Evolutionary conservation across 2,888 invertebrate genomes (phyloP).

Genomic region (Athripsodes cinereus): DNA sequence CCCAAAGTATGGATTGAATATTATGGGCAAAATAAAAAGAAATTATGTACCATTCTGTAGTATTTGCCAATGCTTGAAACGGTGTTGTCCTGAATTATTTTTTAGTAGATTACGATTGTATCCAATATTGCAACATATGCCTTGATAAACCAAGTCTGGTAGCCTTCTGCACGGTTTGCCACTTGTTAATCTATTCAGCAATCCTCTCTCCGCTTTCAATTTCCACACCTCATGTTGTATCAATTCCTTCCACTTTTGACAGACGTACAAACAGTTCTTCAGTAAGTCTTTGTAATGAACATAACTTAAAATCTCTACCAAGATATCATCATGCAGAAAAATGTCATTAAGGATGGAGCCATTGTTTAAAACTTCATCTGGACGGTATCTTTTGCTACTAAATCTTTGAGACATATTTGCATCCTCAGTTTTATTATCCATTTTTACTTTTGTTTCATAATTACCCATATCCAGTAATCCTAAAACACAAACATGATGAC

Average conservation of each 20-base stretch:
- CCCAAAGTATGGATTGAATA: too few relatives aligned
- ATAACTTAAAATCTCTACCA: slow-evolving; percentile 40
- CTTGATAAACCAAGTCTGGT: slow-evolving; percentile 40
- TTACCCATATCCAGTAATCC: too few relatives aligned
- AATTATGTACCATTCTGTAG: slow-evolving; percentile 28
- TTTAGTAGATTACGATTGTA: slow-evolving; percentile 45
- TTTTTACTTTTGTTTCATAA: too few relatives aligned
- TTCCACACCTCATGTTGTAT: slow-evolving; percentile 40
- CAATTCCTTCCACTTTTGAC: slow-evolving; percentile 45
- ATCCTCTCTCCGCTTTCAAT: slow-evolving; percentile 34
- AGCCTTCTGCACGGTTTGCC: slow-evolving; percentile 31
- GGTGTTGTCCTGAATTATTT: slow-evolving; percentile 45
- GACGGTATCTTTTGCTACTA: slow-evolving; percentile 3
- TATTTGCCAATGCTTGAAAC: slow-evolving; percentile 39
- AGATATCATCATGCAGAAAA: slow-evolving; percentile 45
- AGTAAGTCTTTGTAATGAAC: slow-evolving; percentile 37
- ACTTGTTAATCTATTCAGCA: slow-evolving; percentile 30
- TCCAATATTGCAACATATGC: slow-evolving; percentile 37
- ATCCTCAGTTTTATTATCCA: too few relatives aligned
- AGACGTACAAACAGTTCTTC: slow-evolving; percentile 41
- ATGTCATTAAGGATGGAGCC: slow-evolving; percentile 35
- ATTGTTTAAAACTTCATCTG: slow-evolving; percentile 30
- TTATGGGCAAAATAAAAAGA: neutral
- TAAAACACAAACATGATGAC: too few relatives aligned
- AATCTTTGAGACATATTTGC: too few relatives aligned